Conservation (phyloP, 2,797 vertebrate genomes). For the Bucorvus abyssinicus region DNA sequence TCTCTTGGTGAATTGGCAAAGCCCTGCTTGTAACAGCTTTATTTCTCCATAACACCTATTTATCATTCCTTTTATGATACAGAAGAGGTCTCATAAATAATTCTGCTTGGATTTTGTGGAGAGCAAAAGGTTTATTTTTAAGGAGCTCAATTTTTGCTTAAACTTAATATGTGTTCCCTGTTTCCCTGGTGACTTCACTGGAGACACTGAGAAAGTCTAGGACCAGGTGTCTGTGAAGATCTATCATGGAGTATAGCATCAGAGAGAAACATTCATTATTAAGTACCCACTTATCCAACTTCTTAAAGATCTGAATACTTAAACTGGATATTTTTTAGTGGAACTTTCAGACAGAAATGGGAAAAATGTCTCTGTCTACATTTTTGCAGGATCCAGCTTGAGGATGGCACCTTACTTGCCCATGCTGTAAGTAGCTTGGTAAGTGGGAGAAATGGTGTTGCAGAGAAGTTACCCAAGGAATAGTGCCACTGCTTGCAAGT, state of each 20-base stretch:
- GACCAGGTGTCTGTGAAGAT: neutral
- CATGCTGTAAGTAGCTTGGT: neutral
- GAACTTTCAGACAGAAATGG: neutral
- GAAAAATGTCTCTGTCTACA: neutral
- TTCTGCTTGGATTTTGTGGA: neutral
- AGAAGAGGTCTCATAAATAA: neutral
- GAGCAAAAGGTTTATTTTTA: neutral
- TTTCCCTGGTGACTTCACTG: neutral
- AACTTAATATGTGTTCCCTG: neutral
- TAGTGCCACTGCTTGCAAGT: neutral
- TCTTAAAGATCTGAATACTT: neutral
- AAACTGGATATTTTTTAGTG: neutral
- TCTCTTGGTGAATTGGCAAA: neutral
- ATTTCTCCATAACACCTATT: neutral
- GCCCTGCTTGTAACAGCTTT: neutral
- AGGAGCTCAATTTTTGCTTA: neutral
- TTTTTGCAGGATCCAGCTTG: neutral
- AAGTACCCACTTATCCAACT: neutral
- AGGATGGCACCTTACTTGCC: neutral
- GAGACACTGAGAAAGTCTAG: neutral
- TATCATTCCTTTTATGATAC: neutral
- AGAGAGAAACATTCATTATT: neutral
- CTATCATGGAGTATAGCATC: neutral
- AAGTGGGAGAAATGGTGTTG: neutral
- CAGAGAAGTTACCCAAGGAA: neutral